These are phyloP conservation scores for Bradypodion ventrale DNA, from an alignment of 2,797 vertebrate genomes.

Conservation along the genomic window DNA sequence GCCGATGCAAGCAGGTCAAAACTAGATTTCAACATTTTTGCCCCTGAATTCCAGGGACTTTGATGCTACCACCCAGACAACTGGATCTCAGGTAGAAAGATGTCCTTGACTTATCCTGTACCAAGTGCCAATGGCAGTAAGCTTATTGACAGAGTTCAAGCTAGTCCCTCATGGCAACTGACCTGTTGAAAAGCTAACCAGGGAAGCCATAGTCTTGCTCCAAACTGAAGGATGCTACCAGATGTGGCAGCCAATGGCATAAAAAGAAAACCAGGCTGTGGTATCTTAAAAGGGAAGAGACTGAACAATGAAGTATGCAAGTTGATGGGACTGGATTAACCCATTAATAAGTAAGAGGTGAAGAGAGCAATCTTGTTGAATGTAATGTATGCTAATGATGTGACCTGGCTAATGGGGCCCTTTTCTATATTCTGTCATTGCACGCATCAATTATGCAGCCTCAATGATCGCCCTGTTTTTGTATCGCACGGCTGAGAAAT, in stretches of 20 bases:
- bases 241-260: slow-evolving; percentile 45
- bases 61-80: no score
- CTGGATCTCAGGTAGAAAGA: no score
- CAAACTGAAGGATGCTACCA: slow-evolving; percentile 27
- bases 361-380: slow-evolving; percentile 76
- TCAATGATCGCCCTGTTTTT: slow-evolving; percentile 74
- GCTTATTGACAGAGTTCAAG: no score
- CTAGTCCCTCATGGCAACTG: no score
- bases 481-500: slow-evolving; percentile 70
- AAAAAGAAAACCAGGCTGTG: slow-evolving; percentile 55
- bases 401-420: slow-evolving; percentile 76
- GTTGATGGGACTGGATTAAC: slow-evolving; percentile 71
- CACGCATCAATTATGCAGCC: slow-evolving; percentile 71
- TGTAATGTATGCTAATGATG: slow-evolving; percentile 75
- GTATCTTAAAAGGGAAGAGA: slow-evolving; percentile 63
- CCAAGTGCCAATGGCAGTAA: no score
- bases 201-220: background rate
- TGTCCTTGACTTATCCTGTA: no score
- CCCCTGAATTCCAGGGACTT: no score
- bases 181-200: background rate
- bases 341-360: slow-evolving; percentile 75
- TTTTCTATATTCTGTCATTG: slow-evolving; percentile 73
- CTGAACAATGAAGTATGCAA: slow-evolving; percentile 67
- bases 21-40: no score
- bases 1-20: no score